Evolutionary conservation across 2,888 invertebrate genomes (phyloP), one percentile per base, ranked within the genome.

Genomic region (Crocallis elinguaria): DNA sequence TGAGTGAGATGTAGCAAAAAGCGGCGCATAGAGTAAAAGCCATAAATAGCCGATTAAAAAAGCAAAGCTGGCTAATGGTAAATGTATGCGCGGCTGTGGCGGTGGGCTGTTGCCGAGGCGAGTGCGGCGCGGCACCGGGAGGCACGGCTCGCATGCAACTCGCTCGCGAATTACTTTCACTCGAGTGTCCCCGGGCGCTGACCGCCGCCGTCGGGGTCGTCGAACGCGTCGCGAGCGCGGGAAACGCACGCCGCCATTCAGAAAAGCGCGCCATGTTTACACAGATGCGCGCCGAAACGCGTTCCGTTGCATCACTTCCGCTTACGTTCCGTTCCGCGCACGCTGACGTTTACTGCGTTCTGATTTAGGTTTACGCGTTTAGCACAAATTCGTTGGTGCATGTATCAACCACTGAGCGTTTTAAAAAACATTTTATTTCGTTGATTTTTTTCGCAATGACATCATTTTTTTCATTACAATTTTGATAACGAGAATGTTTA

Each of bases 141-240:
- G 80, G 86, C 86, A 83, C 81, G 79, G 77, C 76, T 79, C 75
- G 88, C 85, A 75, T 77, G 87, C 85, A 83, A 83, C 57, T 82
- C 76, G 84, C 66, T 87, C 84, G 89, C 89, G 88, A 90, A 90
- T 89, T 89, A 91, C 91, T 91, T 91, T 91, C 91, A 90, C 91
- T 91, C 81, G 79, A 79, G 83, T 88, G 85, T 88, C 88, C 88
- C 83, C 88, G 88, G 81, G 82, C 82, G 88, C 79, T 87, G 87
- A 87, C 88, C 88, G 87, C 75, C 58, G 55, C 45, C 67, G 77
- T 75, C 76, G 82, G 84, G 90, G 83, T 88, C 89, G 88, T 75
- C 87, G 90, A 43, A 32, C 53, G 53, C 53, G 67, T 85, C 86
- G 82, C 79, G 79, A 79, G 85, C 87, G 88, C 88, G 87, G 87